Conservation (phyloP, 2,888 invertebrate genomes). For the Barypeithes pellucidus region DNA sequence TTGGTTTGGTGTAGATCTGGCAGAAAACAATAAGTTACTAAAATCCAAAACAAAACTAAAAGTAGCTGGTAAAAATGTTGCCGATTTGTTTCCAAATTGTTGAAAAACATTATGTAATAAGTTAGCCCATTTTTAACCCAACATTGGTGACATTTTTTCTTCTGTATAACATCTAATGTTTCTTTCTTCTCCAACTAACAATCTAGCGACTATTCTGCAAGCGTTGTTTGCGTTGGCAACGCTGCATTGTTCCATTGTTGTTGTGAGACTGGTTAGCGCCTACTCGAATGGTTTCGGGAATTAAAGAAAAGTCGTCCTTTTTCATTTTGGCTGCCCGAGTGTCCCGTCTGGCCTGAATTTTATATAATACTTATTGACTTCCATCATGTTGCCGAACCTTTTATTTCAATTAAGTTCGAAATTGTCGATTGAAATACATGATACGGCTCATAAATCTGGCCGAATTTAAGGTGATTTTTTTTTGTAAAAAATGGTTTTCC, state of each 20-base stretch:
- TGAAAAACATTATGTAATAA: too few species aligned
- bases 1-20: too few species aligned
- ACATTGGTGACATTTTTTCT: too few species aligned
- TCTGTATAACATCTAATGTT: too few species aligned
- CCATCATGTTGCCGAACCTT: neutral
- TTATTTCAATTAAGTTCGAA: neutral
- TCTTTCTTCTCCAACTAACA: too few species aligned
- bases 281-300: slow-evolving; percentile 44
- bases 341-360: slow-evolving; percentile 22
- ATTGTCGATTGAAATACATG: slow-evolving; percentile 12
- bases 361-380: slow-evolving; percentile 6
- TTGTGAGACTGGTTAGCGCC: slow-evolving; percentile 43
- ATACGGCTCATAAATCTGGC: slow-evolving; percentile 2
- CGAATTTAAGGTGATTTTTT: too few species aligned
- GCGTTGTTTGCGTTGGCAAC: slow-evolving; percentile 32
- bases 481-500: neutral
- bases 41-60: too few species aligned
- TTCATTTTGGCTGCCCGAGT: slow-evolving; percentile 13
- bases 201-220: too few species aligned
- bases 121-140: too few species aligned
- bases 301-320: slow-evolving; percentile 24
- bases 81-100: too few species aligned
- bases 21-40: too few species aligned
- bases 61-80: too few species aligned
- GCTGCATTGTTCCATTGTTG: neutral